phyloP scores from a whole-genome alignment of 2,888 invertebrate genomes.

The Galerucella calmariensis region DNA sequence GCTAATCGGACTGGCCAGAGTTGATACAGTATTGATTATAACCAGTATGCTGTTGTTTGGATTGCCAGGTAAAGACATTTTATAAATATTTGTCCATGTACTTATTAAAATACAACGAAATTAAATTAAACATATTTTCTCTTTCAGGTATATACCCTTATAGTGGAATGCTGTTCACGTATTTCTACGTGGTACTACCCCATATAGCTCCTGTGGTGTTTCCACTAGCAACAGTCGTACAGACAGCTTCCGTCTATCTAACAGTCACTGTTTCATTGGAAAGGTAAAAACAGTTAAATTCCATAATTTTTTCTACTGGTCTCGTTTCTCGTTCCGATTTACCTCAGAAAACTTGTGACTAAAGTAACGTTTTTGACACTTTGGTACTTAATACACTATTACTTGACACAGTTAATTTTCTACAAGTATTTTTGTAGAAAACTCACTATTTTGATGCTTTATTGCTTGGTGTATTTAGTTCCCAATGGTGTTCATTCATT shows the following conservation, averaged over 20 bases:
- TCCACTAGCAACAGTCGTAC: conserved; percentile 87
- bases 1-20: conserved; percentile 91
- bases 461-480: too few relatives aligned
- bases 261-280: conserved; percentile 91
- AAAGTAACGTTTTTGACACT: too few relatives aligned
- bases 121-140: not conserved
- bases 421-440: too few relatives aligned
- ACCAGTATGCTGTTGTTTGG: conserved; percentile 89
- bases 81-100: too few relatives aligned
- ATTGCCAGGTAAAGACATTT: conserved; percentile 67
- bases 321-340: too few relatives aligned
- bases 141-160: conserved; percentile 79
- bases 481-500: too few relatives aligned
- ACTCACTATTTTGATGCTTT: too few relatives aligned
- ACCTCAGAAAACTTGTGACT: too few relatives aligned
- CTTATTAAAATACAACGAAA: too few relatives aligned
- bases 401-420: too few relatives aligned
- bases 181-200: conserved; percentile 83
- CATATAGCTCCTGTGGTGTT: conserved; percentile 83
- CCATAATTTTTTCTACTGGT: too few relatives aligned
- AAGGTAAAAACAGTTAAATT: conserved; percentile 33
- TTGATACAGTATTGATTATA: conserved; percentile 90
- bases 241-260: conserved; percentile 94
- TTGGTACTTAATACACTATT: too few relatives aligned
- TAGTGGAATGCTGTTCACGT: conserved; percentile 80